Evolutionary conservation across 2,797 vertebrate species (phyloP), one percentile per base, ranked within the genome.

Genomic region (Thalassophryne amazonica): DNA sequence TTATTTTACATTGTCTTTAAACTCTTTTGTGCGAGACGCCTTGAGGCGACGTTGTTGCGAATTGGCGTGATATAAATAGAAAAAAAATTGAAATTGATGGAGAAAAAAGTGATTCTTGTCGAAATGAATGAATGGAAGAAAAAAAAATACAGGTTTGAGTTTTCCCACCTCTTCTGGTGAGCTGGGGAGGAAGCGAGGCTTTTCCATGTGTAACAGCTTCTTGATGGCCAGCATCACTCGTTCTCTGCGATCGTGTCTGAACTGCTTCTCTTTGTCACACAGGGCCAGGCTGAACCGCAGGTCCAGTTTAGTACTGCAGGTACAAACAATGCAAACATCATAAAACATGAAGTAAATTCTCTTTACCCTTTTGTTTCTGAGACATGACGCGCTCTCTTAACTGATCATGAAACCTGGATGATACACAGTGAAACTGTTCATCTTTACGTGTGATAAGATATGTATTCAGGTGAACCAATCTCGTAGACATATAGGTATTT

Each of bases 241-340:
- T 7, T 94, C 93, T n/a, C 89, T 89, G 9, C 97, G 86, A 16
- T 83, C 90, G 7, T 95, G 91, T 35, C 95, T 86, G 78, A 93
- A 99, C 12, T 60, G 40, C 69, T 97, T 97, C 83, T 99, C 97
- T 67, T 96, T 90, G 3, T 95, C 93, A 24, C 97, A 98, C 25
- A 99, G 76, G 2, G 94, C 93, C 87, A 95, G 92, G 65, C 94
- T 97, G 74, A 98, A 99, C 13, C 96, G 91, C 37, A 99, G 87
- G 66, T 99, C 97, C 1, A 91, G 89, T 0, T 92, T 92, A 29
- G 93, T 94, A 23, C 97, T 99, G 50, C 7, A 35, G 45, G 60
- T 3, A 51, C 6, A 62, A 36, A 51, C 2, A 1, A 41, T 1
- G 25, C 5, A 40, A 34, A 25, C n/a, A n/a, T n/a, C n/a, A n/a